Percentiles rank a stretch among this genome's conserved stretches.
Conservation (phyloP, 2,888 invertebrate genomes). For the Aplocera efformata region DNA sequence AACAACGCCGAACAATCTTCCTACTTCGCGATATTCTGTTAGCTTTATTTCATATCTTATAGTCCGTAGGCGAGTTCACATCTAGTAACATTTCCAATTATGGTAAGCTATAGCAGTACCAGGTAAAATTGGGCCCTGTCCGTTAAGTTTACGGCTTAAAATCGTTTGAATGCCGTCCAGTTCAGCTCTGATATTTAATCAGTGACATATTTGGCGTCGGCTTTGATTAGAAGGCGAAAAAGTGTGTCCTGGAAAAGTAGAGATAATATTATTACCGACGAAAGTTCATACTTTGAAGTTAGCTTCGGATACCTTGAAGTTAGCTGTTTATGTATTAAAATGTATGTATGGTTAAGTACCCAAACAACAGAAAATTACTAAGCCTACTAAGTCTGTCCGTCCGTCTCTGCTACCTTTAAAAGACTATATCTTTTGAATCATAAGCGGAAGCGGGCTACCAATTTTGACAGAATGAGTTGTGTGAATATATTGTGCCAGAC, state of each 20-base stretch:
- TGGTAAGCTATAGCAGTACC: slow-evolving; percentile 10
- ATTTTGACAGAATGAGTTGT: no score
- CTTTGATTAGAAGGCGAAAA: slow-evolving; percentile 34
- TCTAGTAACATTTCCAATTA: slow-evolving; percentile 35
- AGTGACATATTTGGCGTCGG: slow-evolving; percentile 24
- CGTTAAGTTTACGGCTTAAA: slow-evolving; percentile 10
- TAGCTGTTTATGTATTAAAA: no score
- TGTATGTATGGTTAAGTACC: no score
- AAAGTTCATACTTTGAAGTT: slow-evolving; percentile 1
- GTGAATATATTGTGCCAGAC: no score
- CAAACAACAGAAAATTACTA: no score
- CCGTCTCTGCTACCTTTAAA: no score
- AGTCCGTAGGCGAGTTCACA: slow-evolving; percentile 21
- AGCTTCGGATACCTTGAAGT: neutral
- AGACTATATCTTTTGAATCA: no score
- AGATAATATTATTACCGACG: slow-evolving; percentile 23
- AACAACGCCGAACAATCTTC: slow-evolving; percentile 33
- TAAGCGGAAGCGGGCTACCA: no score
- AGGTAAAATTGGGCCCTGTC: slow-evolving; percentile 16
- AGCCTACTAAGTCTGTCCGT: no score
- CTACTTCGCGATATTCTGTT: slow-evolving; percentile 33
- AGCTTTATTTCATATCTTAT: slow-evolving; percentile 30
- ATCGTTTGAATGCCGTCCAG: slow-evolving; percentile 5
- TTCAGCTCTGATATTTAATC: slow-evolving; percentile 24
- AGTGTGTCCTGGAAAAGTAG: slow-evolving; percentile 41